These are phyloP conservation scores for Pangasius djambal DNA, from an alignment of 2,797 vertebrate genomes.

Conservation along the genomic window DNA sequence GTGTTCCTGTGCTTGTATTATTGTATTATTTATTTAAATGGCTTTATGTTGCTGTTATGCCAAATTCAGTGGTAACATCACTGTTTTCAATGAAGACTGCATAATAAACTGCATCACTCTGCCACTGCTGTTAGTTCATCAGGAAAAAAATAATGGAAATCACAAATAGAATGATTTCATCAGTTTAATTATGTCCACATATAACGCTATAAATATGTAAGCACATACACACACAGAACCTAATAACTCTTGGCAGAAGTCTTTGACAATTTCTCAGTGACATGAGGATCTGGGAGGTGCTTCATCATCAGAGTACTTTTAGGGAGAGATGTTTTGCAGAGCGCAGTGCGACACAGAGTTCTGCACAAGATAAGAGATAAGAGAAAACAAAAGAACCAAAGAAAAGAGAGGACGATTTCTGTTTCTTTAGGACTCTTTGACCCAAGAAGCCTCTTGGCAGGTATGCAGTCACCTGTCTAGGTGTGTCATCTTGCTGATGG, in stretches of 20 bases:
- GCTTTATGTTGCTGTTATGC: not conserved
- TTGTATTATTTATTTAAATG: not conserved
- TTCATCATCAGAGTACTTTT: slow-evolving; percentile 30
- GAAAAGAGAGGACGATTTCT: not conserved
- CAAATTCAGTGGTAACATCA: not conserved
- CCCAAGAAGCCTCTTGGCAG: not conserved
- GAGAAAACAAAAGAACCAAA: not conserved
- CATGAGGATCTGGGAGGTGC: slow-evolving; percentile 24
- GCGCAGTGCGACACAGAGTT: not conserved
- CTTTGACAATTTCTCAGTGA: slow-evolving; percentile 25
- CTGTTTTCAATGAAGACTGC: not conserved
- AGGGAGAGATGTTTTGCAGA: slow-evolving; percentile 15
- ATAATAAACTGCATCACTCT: not conserved
- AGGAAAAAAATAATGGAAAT: not conserved
- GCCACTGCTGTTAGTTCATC: too few species aligned
- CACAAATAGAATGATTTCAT: not conserved
- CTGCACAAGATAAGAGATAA: not conserved
- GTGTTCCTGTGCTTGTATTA: not conserved
- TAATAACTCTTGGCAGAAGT: slow-evolving; percentile 19
- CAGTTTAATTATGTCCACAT: not conserved
- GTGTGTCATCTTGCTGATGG: not conserved
- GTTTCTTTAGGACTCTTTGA: not conserved
- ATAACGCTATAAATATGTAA: not conserved
- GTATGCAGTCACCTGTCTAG: not conserved
- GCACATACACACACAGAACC: not conserved